Evolutionary conservation across 2,797 vertebrate species (phyloP), one percentile per base, ranked within the genome.

Genomic region (Platalea minor): DNA sequence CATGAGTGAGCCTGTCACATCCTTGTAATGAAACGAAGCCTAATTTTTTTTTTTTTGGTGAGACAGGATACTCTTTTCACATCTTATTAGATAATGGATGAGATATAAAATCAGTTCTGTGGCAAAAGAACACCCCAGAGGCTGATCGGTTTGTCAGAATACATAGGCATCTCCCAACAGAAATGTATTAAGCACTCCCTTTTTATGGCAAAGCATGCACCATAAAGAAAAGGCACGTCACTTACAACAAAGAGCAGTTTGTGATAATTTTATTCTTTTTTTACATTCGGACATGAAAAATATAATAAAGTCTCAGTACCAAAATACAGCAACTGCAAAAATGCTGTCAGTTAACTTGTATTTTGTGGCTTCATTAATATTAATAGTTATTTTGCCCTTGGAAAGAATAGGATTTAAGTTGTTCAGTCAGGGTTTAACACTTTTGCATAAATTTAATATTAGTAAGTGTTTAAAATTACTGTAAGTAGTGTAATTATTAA

Each of bases 111-210:
- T 96, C 97, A 95, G 97, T 94, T 97, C 96, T 97, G 87, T 69
- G 93, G 97, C 94, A 92, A 90, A 97, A 87, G 91, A 96, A 94
- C 89, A 93, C 95, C 97, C 98, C 1, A 26, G 96, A 97, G 97
- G 97, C 95, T 96, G 97, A 97, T 98, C 83, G 1, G 91, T 98
- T 97, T 98, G 97, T 98, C 97, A 98, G 95, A 97, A 97, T 97
- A 98, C 98, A 98, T 96, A 97, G 97, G 97, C 88, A 94, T 97
- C 97, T 95, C 96, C 95, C 92, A 95, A 97, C 95, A 97, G 94
- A 96, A 97, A 97, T 85, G 86, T 96, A 97, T 96, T 95, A 96
- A 96, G 87, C 53, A 76, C 87, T 95, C 96, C 80, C 88, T 93
- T 92, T 91, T 96, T 85, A 93, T 83, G 92, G 82, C 83, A 85